A percentile compares a stretch with the other conserved stretches of the same genome.
phyloP scores from a whole-genome alignment of 2,113 vertebrate species.

The Siniperca knerii region DNA sequence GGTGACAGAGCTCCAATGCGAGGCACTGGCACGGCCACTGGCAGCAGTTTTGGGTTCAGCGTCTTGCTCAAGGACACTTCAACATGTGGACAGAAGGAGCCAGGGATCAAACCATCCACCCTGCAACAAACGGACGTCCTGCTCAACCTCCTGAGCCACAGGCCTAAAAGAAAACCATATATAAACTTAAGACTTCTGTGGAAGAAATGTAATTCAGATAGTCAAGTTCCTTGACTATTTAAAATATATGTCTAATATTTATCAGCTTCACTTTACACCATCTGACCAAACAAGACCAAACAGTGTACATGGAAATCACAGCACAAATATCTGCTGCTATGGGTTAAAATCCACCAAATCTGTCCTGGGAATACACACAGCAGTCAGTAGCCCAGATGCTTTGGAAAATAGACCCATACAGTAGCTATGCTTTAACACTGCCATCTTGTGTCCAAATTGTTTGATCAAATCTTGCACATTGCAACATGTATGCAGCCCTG shows the following conservation, averaged over 20 bases:
- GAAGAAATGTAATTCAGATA: not conserved
- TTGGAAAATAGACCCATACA: not conserved
- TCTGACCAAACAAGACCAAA: constrained; percentile 58
- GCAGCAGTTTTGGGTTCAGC: not conserved
- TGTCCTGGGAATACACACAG: constrained; percentile 31
- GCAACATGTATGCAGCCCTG: not conserved
- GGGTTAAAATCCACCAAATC: constrained; percentile 54
- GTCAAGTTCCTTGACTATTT: not conserved
- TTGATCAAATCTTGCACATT: not conserved
- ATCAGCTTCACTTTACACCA: constrained; percentile 61
- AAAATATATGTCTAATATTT: constrained; percentile 40
- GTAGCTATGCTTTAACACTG: constrained; percentile 61
- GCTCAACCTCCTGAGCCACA: not conserved
- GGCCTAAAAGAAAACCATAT: not conserved
- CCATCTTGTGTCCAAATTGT: constrained; percentile 71
- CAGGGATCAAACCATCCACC: not conserved
- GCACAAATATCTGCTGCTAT: constrained; percentile 57
- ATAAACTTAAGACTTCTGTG: not conserved
- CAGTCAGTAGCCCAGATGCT: not conserved
- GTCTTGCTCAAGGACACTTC: not conserved
- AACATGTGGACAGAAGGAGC: not conserved
- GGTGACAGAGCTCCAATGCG: not conserved
- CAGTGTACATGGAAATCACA: constrained; percentile 45
- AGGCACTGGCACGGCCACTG: not conserved
- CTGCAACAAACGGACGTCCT: not conserved